Base-by-base conservation (phyloP, 2,888 invertebrate species). In the Stenchaetothrips biformis region DNA sequence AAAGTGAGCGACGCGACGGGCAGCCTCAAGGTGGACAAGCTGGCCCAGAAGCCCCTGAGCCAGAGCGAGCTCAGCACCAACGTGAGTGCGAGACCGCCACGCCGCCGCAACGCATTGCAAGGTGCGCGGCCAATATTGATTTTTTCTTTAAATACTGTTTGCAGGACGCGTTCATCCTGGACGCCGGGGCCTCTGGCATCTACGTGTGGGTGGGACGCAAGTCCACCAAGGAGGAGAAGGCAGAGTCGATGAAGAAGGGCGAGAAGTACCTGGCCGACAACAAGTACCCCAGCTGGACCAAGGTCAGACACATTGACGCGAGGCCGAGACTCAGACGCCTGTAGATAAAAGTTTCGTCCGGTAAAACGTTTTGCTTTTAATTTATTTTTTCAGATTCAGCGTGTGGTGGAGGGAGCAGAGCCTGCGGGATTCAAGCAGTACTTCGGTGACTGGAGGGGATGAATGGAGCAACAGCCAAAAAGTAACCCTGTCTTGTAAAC, bases 361-460 rank as follows among this genome's bases (percentile, higher is more conserved):
- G n/a, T n/a, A 4, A 25, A 49, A 21, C 21, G 7, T 9, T 80
- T 59, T 25, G 27, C 21, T 6, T 48, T 79, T 80, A 1, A 8
- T 74, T 37, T 80, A 25, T 13, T 74, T 37, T 80, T 18, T 13
- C 87, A 91, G 88, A 90, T 92, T 0, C 90, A 91, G 84, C 90
- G 93, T 83, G 90, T 97, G 18, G 92, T 95, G 0, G 95, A 97
- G 85, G 92, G 92, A 27, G 94, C 93, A 0, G 97, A 97, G 86
- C 92, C 96, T 0, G 92, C 94, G 0, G 90, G 92, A 9, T 97
- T 97, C 88, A 95, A 95, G 83, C 96, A 97, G 85, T 96, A 95
- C 88, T 97, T 96, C 88, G 86, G 90, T 3, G 91, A 92, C 0
- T 96, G 96, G 96, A 89, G 91, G 77, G 92, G 92, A 83, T 85